Percentiles rank a stretch among this genome's conserved stretches.
These are phyloP conservation scores for Leontopithecus rosalia DNA, from an alignment of 2,797 vertebrate species.

Conservation along the genomic window DNA sequence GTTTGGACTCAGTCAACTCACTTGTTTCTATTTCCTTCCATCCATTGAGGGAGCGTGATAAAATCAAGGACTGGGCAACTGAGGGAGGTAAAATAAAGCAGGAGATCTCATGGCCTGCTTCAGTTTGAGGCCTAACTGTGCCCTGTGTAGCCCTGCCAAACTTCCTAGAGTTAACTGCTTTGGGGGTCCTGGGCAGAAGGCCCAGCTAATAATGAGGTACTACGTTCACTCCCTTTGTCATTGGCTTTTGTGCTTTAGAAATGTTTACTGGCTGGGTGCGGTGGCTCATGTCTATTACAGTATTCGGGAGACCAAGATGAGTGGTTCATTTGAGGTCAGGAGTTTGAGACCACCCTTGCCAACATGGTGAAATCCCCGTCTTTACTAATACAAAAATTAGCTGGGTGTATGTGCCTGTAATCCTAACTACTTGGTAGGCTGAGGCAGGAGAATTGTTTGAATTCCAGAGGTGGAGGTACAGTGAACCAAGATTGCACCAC, in stretches of 20 bases:
- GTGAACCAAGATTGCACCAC: neutral
- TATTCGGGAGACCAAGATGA: neutral
- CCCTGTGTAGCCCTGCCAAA: neutral
- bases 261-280: rapidly evolving
- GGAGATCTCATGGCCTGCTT: neutral
- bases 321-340: neutral
- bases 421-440: neutral
- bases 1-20: neutral
- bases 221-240: neutral
- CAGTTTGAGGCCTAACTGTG: neutral
- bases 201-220: neutral
- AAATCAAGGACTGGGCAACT: neutral
- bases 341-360: neutral
- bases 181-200: neutral
- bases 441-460: neutral
- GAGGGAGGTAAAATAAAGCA: neutral
- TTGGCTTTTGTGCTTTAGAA: neutral
- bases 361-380: neutral
- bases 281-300: neutral
- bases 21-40: neutral
- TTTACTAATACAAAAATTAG: neutral
- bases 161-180: neutral
- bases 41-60: neutral
- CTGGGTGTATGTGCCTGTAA: neutral
- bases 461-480: neutral